Evolutionary conservation across 2,888 invertebrate species (phyloP), one percentile per base, ranked within the genome.

Genomic region (Ischnura elegans): DNA sequence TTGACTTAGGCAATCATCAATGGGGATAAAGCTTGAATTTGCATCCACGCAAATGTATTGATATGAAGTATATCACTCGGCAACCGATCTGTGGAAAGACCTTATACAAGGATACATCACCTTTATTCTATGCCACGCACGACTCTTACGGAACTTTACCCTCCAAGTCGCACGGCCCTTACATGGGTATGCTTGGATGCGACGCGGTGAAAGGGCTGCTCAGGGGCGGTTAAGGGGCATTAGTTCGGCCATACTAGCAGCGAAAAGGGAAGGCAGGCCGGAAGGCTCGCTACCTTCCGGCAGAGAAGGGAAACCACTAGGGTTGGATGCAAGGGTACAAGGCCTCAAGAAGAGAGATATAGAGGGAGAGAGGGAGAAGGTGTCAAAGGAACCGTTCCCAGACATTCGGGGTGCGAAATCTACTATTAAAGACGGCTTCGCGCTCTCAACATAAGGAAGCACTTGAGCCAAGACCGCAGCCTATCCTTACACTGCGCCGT

Each of bases 211-310:
- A 42, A 42, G 85, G 42, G 43, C 21, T 42, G n/a, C n/a, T 6
- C 2, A 85, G 85, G 19, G 85, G n/a, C n/a, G n/a, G 45, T 19
- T 43, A 16, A 42, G 36, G 51, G 45, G 21, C 21, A 42, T 85
- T 45, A 85, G 45, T 85, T 42, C 85, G 10, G 85, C 4, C 42
- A 45, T 85, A 43, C 19, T n/a, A n/a, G n/a, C n/a, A n/a, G n/a
- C n/a, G n/a, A n/a, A 55, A 42, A 42, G 55, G 76, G 36, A 25
- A 36, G 76, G 76, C 10, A 76, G n/a, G n/a, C 76, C 76, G 36
- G 76, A 76, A 76, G 76, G 36, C 25, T 76, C 76, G 29, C 76
- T 36, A 8, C 76, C 76, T 76, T 76, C 76, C n/a, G 86, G 86
- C 46, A 46, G 45, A 46, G n/a, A 86, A 86, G 43, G 5, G 86